These are phyloP conservation scores for Anastatus disparis DNA, from an alignment of 1,140 invertebrate species.

Conservation along the genomic window DNA sequence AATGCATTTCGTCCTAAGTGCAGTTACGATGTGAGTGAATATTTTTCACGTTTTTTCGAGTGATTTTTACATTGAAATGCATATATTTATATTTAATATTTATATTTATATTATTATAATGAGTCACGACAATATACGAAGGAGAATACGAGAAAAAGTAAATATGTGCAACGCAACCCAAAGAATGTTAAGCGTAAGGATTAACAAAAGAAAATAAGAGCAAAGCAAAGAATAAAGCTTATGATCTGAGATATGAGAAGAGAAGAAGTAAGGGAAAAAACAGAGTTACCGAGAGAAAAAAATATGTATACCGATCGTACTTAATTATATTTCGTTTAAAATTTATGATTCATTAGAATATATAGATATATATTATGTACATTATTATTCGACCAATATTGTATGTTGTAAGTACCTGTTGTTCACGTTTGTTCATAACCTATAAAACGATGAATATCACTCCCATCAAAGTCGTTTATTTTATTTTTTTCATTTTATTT, in stretches of 20 bases:
- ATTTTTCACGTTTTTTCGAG: constrained; percentile 37
- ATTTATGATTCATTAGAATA: constrained; percentile 19
- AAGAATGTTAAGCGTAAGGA: too few relatives aligned
- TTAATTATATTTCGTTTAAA: constrained; percentile 47
- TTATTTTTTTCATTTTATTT: background rate
- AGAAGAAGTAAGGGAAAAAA: background rate
- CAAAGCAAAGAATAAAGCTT: background rate
- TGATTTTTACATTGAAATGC: constrained; percentile 39
- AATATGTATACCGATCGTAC: constrained; percentile 47
- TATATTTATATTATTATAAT: constrained; percentile 34
- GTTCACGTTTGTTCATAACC: constrained; percentile 58
- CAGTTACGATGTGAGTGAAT: constrained; percentile 33
- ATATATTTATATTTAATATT: constrained; percentile 36
- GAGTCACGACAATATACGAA: constrained; percentile 41
- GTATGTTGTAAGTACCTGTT: constrained; percentile 57
- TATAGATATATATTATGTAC: too few relatives aligned
- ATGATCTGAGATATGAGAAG: background rate
- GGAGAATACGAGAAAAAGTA: constrained; percentile 16
- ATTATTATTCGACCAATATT: constrained; percentile 52
- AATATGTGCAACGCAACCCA: background rate
- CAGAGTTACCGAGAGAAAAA: background rate
- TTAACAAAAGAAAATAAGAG: background rate
- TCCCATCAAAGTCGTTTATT: constrained; percentile 3
- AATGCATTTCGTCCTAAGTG: constrained; percentile 39
- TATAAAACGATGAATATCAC: constrained; percentile 35